Evolutionary conservation across 2,888 invertebrate genomes (phyloP).

Genomic region (Machimus atricapillus): DNA sequence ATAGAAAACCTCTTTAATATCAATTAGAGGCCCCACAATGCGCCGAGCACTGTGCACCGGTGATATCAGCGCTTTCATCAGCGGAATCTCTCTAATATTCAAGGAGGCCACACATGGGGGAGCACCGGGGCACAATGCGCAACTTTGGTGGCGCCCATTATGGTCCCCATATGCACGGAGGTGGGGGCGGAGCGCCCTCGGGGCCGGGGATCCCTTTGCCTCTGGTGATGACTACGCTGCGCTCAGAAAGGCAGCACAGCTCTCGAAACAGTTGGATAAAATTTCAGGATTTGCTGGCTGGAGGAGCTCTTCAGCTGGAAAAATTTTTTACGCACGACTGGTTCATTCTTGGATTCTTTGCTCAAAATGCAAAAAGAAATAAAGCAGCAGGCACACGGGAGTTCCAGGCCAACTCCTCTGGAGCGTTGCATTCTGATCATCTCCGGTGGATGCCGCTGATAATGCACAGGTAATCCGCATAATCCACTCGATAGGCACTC

Average conservation of each 20-base stretch:
- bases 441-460: constrained; percentile 28
- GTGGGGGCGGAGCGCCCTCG: background rate
- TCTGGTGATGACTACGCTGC: background rate
- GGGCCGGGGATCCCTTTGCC: background rate
- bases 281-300: constrained; percentile 24
- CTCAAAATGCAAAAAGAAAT: constrained; percentile 14
- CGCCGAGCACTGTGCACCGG: background rate
- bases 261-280: constrained; percentile 35
- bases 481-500: constrained; percentile 32
- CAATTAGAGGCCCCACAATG: constrained; percentile 12
- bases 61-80: constrained; percentile 10
- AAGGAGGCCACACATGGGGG: background rate
- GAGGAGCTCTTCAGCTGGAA: constrained; percentile 25
- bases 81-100: constrained; percentile 2
- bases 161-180: background rate
- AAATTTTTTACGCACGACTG: constrained; percentile 37
- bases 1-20: constrained; percentile 20
- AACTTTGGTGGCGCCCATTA: constrained; percentile 30
- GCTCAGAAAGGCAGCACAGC: background rate
- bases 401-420: constrained; percentile 34
- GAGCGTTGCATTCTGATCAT: constrained; percentile 27
- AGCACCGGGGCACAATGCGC: background rate
- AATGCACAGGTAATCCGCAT: constrained; percentile 21
- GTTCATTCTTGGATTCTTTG: constrained; percentile 38
- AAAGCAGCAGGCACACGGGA: background rate